Conservation (phyloP, 2,113 vertebrate species). For the Tychaedon coryphoeus region DNA sequence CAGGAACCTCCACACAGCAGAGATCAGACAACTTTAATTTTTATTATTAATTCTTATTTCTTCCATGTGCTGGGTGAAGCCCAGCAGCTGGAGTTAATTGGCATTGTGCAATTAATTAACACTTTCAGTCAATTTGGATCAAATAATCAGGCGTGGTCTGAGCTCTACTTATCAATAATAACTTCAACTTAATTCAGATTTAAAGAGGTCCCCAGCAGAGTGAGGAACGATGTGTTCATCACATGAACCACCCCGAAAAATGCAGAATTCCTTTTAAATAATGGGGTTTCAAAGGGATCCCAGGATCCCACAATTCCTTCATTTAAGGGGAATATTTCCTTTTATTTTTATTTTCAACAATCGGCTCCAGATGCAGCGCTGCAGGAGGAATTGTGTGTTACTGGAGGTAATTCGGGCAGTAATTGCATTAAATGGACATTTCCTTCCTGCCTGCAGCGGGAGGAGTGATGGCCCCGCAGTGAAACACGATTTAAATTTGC, state of each 20-base stretch:
- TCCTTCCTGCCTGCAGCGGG: too few relatives aligned
- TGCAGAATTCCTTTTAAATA: not conserved
- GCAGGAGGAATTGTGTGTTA: too few relatives aligned
- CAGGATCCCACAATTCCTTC: not conserved
- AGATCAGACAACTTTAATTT: not conserved
- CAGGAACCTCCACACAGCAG: not conserved
- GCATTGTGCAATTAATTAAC: not conserved
- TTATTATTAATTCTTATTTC: not conserved
- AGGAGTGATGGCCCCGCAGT: too few relatives aligned
- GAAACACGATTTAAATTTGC: too few relatives aligned
- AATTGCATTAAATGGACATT: too few relatives aligned
- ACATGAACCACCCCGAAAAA: accelerated
- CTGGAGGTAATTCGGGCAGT: too few relatives aligned
- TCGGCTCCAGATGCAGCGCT: too few relatives aligned
- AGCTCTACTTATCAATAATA: not conserved
- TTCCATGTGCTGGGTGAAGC: not conserved
- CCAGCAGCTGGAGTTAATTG: not conserved
- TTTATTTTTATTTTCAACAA: not conserved
- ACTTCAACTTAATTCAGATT: not conserved
- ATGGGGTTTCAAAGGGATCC: not conserved
- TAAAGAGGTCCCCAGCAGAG: not conserved
- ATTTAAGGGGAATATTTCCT: not conserved
- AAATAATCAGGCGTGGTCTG: not conserved
- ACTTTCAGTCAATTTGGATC: accelerated
- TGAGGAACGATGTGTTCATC: accelerated